Evolutionary conservation across 2,797 vertebrate genomes (phyloP).

Genomic region (Sebastes melanostomus): DNA sequence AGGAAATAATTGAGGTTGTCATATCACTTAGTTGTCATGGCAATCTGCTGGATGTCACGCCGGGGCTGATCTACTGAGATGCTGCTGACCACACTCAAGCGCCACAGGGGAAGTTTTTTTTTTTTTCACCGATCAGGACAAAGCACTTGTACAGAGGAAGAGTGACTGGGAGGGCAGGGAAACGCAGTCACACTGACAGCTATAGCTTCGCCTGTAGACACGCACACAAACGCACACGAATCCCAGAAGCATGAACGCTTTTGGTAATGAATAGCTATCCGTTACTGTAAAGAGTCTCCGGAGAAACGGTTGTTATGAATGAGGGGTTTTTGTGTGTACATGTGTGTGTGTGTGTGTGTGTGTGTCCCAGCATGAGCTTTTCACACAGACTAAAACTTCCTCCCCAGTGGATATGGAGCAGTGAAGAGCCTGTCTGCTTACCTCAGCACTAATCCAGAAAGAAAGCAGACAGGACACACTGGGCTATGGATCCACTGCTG

Average conservation of each 20-base stretch:
- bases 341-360: slow-evolving; percentile 4
- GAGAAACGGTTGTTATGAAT: slow-evolving; percentile 57
- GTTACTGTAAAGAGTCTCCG: slow-evolving; percentile 63
- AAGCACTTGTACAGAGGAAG: not conserved
- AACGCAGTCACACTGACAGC: slow-evolving; percentile 3
- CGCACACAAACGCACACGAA: slow-evolving; percentile 15
- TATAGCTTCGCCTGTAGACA: not conserved
- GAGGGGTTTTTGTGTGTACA: slow-evolving; percentile 19
- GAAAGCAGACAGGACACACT: slow-evolving; percentile 33
- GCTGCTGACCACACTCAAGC: slow-evolving; percentile 1
- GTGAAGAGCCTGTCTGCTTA: slow-evolving; percentile 60
- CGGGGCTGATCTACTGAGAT: not conserved
- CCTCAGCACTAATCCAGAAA: slow-evolving; percentile 64
- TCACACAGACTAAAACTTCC: slow-evolving; percentile 49
- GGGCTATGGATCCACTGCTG: slow-evolving; percentile 43
- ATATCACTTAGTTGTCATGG: slow-evolving; percentile 11
- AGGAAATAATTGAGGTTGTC: slow-evolving; percentile 19
- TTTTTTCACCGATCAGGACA: slow-evolving; percentile 2
- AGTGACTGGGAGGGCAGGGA: not conserved
- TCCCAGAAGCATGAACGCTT: slow-evolving; percentile 59
- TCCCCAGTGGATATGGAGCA: slow-evolving; percentile 50
- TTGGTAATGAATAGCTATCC: slow-evolving; percentile 70
- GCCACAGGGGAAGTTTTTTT: not conserved
- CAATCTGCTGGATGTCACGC: not conserved
- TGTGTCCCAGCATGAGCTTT: slow-evolving; percentile 40